Evolutionary conservation across 2,797 vertebrate genomes (phyloP).

Genomic region (Gadopsis marmoratus): DNA sequence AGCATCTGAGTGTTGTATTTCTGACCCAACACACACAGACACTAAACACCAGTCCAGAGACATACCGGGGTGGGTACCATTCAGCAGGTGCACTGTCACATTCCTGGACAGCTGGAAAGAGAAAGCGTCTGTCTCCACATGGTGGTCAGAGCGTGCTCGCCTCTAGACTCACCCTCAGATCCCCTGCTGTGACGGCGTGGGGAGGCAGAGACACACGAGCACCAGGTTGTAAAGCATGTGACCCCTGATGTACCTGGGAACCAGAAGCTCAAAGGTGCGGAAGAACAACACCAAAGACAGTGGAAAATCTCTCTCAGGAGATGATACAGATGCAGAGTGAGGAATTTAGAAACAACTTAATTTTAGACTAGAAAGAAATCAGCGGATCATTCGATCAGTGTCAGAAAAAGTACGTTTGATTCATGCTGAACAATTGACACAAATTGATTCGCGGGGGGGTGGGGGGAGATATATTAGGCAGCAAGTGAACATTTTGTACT

Average conservation of each 20-base stretch:
- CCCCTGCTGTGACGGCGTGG: conserved; percentile 50
- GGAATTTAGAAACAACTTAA: background rate
- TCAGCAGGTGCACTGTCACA: conserved; percentile 45
- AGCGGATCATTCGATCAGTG: background rate
- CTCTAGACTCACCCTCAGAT: conserved; percentile 25
- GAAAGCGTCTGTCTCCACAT: conserved; percentile 33
- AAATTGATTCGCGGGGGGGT: background rate
- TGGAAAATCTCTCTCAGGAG: background rate
- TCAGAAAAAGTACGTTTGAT: background rate
- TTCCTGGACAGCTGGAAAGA: conserved; percentile 16
- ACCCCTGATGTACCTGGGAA: conserved; percentile 53
- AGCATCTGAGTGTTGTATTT: conserved; percentile 39
- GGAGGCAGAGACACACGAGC: conserved; percentile 42
- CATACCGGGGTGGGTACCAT: background rate
- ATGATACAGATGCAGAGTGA: background rate
- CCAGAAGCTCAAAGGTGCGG: conserved; percentile 39
- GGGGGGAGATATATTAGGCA: no score
- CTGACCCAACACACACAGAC: conserved; percentile 52
- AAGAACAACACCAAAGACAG: conserved; percentile 3
- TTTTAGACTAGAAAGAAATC: background rate
- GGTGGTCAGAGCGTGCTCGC: conserved; percentile 35
- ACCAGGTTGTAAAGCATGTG: conserved; percentile 66
- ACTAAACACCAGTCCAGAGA: conserved; percentile 34
- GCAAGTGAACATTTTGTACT: no score
- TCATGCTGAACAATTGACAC: background rate